Evolutionary conservation across 2,888 invertebrate genomes (phyloP).

Genomic region (Andrena dorsata): DNA sequence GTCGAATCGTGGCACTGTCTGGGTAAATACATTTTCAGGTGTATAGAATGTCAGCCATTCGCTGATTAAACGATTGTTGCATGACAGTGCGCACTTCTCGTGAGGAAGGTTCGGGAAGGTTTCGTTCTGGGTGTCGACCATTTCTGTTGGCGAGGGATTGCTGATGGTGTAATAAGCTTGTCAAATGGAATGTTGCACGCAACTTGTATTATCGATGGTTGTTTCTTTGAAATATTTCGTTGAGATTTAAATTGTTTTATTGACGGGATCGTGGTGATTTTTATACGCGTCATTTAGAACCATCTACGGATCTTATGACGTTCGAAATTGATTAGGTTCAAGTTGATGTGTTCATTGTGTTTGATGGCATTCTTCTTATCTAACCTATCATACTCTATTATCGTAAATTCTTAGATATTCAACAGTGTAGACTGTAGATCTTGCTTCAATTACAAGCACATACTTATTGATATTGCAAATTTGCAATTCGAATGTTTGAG

Average conservation of each 20-base stretch:
- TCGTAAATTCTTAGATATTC: neutral
- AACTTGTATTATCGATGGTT: neutral
- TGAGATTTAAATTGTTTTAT: neutral
- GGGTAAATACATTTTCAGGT: constrained; percentile 17
- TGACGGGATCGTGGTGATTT: neutral
- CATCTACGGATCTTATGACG: neutral
- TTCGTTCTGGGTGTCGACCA: neutral
- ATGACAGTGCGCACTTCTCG: neutral
- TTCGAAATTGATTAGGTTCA: neutral
- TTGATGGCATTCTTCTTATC: neutral
- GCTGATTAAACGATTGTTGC: constrained; percentile 33
- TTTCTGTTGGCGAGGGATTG: neutral
- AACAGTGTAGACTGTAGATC: neutral
- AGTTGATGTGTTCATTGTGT: neutral
- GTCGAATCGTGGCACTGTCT: neutral
- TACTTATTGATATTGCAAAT: no score
- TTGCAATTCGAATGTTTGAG: neutral
- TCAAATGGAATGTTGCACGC: neutral
- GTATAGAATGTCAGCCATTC: constrained; percentile 33
- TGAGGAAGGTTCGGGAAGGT: neutral
- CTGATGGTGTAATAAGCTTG: neutral
- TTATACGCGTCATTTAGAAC: neutral
- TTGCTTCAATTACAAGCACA: no score
- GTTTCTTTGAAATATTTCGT: neutral
- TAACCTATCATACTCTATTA: neutral